Conservation (phyloP, 2,113 vertebrate genomes). For the Saguinus imperator region DNA sequence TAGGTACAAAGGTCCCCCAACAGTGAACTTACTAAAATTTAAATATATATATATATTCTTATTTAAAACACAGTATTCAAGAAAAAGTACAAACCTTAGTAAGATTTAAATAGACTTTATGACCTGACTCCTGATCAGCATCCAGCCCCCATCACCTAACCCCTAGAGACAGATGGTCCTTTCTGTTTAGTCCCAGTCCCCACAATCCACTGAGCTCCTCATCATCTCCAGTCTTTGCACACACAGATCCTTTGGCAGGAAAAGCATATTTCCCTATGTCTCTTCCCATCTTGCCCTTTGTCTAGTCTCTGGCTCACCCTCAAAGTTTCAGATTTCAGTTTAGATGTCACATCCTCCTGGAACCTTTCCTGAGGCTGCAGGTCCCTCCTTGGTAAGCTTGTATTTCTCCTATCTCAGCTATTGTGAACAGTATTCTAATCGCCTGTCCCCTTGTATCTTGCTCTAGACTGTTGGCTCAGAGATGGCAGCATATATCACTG, state of each 20-base stretch:
- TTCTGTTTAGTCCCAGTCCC: not conserved
- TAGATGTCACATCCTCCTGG: not conserved
- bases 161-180: not conserved
- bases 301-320: not conserved
- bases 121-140: not conserved
- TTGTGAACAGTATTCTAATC: not conserved
- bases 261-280: fast-evolving
- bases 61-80: not conserved
- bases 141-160: not conserved
- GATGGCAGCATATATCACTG: too few species aligned
- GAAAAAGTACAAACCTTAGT: not conserved
- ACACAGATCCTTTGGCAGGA: fast-evolving
- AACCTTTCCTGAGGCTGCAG: not conserved
- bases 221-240: not conserved
- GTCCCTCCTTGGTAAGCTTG: not conserved
- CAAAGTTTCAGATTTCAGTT: not conserved
- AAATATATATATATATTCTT: not conserved
- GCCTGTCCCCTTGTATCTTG: not conserved
- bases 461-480: not conserved
- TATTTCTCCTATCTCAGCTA: not conserved
- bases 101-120: not conserved
- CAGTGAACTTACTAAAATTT: not conserved
- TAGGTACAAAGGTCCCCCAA: not conserved
- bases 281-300: fast-evolving
- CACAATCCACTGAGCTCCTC: not conserved